phyloP scores from a whole-genome alignment of 2,113 vertebrate species.

The Heterocephalus glaber region DNA sequence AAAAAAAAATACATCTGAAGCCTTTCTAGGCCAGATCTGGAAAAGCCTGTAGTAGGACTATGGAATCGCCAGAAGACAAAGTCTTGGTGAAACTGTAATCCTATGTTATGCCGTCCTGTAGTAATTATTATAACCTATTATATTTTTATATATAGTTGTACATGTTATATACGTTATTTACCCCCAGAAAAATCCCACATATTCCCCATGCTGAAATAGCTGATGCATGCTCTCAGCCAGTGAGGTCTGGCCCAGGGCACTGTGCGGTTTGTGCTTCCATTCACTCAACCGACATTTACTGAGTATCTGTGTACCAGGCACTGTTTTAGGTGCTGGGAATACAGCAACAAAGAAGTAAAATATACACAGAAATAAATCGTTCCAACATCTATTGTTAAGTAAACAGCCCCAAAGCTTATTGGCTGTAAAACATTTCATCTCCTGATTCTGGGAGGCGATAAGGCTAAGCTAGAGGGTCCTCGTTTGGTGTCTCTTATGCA shows the following conservation, averaged over 20 bases:
- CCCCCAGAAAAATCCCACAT: constrained; percentile 30
- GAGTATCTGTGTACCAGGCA: not conserved
- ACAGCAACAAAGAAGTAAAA: constrained; percentile 10
- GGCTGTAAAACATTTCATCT: not conserved
- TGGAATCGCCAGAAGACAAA: constrained; percentile 27
- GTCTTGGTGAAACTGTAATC: constrained; percentile 3
- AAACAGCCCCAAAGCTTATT: not conserved
- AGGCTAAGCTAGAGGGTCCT: not conserved
- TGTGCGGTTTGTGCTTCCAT: not conserved
- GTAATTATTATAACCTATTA: constrained; percentile 13
- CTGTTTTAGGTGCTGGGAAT: constrained; percentile 21
- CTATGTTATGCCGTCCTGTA: constrained; percentile 25
- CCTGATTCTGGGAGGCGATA: not conserved
- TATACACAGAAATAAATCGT: not conserved
- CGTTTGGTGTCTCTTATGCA: not conserved
- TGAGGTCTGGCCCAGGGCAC: not conserved
- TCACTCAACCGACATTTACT: constrained; percentile 18
- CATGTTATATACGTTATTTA: not conserved
- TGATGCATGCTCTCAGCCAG: not conserved
- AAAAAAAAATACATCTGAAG: constrained; percentile 45
- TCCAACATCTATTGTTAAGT: not conserved
- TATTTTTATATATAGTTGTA: not conserved
- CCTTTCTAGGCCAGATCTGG: constrained; percentile 16
- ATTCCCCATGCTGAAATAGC: not conserved
- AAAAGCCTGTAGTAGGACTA: constrained; percentile 2